Evolutionary conservation across 2,797 vertebrate species (phyloP).

Genomic region (Epinephelus malabaricus): DNA sequence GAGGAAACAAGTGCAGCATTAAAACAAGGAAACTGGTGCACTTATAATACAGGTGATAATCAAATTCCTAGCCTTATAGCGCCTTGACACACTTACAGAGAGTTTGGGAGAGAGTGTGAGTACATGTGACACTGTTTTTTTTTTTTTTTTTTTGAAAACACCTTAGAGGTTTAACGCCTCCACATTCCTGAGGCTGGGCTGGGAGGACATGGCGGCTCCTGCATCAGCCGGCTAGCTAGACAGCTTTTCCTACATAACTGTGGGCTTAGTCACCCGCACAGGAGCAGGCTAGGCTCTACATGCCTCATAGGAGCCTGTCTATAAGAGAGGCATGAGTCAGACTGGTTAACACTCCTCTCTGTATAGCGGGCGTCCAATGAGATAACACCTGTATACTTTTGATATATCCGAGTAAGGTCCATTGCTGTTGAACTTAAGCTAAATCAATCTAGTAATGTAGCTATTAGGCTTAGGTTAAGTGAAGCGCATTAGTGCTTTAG

Average conservation of each 20-base stretch:
- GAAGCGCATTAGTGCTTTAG: conserved; percentile 37
- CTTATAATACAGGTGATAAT: conserved; percentile 19
- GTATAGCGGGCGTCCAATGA: conserved; percentile 34
- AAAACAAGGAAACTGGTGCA: background rate
- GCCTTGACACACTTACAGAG: background rate
- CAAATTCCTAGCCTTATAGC: background rate
- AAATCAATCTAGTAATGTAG: conserved; percentile 54
- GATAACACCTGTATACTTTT: conserved; percentile 35
- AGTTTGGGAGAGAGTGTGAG: conserved; percentile 12
- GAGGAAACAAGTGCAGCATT: conserved; percentile 10
- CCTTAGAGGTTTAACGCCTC: conserved; percentile 69
- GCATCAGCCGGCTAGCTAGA: conserved; percentile 66
- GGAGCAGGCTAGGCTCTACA: conserved; percentile 67
- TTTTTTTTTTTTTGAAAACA: conserved; percentile 32
- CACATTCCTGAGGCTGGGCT: conserved; percentile 73
- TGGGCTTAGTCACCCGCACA: conserved; percentile 73
- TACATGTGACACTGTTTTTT: conserved; percentile 32
- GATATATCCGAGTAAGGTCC: conserved; percentile 21
- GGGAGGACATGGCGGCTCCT: conserved; percentile 68
- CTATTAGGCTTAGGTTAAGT: conserved; percentile 35
- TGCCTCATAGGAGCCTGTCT: conserved; percentile 54
- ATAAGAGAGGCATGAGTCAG: conserved; percentile 62
- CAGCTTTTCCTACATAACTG: conserved; percentile 77
- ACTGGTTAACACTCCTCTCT: conserved; percentile 26
- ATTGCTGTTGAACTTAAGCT: conserved; percentile 2